phyloP scores from a whole-genome alignment of 2,888 invertebrate genomes.

The Andrena flavipes region DNA sequence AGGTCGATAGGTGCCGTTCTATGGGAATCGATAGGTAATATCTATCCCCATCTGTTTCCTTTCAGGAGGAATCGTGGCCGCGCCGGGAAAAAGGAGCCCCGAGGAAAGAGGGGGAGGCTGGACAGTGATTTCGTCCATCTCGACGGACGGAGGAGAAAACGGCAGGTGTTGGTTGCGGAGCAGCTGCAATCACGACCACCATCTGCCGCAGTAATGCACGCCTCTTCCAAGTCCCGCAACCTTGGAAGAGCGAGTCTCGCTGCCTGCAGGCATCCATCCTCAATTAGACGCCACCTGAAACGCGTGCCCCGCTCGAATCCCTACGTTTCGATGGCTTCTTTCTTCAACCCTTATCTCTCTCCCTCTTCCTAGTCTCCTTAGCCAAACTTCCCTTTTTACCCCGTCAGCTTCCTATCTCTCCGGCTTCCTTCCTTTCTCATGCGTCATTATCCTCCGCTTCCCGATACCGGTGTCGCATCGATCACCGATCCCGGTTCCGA shows the following conservation, averaged over 20 bases:
- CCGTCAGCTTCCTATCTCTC: constrained; percentile 25
- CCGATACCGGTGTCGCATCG: constrained; percentile 51
- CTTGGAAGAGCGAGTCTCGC: constrained; percentile 51
- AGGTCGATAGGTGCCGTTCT: no score
- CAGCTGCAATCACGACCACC: constrained; percentile 83
- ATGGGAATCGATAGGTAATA: constrained; percentile 33
- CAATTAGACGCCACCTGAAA: constrained; percentile 79
- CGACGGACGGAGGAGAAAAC: constrained; percentile 79
- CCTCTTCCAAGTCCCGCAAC: constrained; percentile 62
- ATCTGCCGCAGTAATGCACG: constrained; percentile 79
- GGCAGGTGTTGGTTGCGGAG: constrained; percentile 82
- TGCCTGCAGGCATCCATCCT: constrained; percentile 63
- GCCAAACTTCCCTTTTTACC: constrained; percentile 3
- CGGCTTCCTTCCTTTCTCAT: constrained; percentile 36
- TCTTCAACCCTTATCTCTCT: constrained; percentile 9
- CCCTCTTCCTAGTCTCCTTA: no score
- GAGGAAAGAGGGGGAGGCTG: constrained; percentile 17
- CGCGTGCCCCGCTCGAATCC: constrained; percentile 76
- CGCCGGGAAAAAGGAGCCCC: background rate
- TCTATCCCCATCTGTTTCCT: constrained; percentile 13
- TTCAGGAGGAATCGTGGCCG: background rate
- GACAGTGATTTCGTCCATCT: constrained; percentile 78
- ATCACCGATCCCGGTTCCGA: constrained; percentile 55
- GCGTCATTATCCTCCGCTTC: constrained; percentile 50
- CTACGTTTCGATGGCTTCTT: constrained; percentile 64